Percentiles rank a stretch among this genome's conserved stretches.
These are phyloP conservation scores for Chrysotoxum bicinctum DNA, from an alignment of 2,888 invertebrate genomes.

Conservation along the genomic window DNA sequence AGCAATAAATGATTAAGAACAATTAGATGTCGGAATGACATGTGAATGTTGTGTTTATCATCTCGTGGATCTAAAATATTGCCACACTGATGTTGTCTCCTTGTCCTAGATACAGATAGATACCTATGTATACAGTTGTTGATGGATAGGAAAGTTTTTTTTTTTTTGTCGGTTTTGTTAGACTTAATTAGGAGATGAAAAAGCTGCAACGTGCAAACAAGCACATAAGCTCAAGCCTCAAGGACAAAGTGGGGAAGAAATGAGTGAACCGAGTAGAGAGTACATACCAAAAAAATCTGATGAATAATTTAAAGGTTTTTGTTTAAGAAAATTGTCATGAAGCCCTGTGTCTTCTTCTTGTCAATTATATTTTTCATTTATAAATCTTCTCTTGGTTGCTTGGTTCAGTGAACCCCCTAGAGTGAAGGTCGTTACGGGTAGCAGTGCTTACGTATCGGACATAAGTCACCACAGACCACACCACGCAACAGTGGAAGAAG, in stretches of 20 bases:
- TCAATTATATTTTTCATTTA: constrained; percentile 6
- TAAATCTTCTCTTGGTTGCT: not conserved
- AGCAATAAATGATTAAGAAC: not conserved
- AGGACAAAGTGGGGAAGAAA: not conserved
- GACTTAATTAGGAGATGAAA: not conserved
- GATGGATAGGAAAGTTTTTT: constrained; percentile 7
- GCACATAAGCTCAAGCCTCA: constrained; percentile 18
- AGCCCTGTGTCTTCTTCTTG: not conserved
- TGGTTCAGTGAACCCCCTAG: constrained; percentile 64
- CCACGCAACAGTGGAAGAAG: constrained; percentile 26
- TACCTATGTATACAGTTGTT: not conserved
- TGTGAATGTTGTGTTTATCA: no score
- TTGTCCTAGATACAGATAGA: constrained; percentile 51
- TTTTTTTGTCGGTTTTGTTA: constrained; percentile 11
- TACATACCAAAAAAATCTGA: not conserved
- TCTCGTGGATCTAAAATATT: no score
- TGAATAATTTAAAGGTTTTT: not conserved
- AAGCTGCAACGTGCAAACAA: constrained; percentile 13
- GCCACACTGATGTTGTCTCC: constrained; percentile 23
- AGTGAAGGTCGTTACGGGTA: constrained; percentile 65
- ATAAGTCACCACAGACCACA: not conserved
- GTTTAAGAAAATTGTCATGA: not conserved
- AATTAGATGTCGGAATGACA: no score
- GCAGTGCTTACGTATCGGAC: not conserved
- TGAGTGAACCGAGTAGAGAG: not conserved